These are phyloP conservation scores for Scleropages formosus DNA, from an alignment of 2,797 vertebrate genomes.

Conservation along the genomic window DNA sequence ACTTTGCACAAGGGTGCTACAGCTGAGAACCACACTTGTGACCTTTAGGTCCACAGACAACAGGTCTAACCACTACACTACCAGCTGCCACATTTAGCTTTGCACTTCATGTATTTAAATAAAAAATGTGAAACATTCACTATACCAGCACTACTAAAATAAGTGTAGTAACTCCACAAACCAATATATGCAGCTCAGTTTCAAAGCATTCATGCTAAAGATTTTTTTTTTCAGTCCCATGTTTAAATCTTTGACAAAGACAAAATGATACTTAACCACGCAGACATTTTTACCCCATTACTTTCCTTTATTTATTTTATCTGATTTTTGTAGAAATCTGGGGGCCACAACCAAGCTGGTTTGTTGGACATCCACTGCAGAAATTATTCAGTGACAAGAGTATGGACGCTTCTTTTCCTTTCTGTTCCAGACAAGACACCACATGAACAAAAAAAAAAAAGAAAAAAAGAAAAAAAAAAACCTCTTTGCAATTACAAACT, in stretches of 20 bases:
- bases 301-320: slow-evolving; percentile 69
- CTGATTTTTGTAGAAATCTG: slow-evolving; percentile 59
- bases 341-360: slow-evolving; percentile 71
- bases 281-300: slow-evolving; percentile 37
- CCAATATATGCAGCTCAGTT: too few relatives aligned
- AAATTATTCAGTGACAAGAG: slow-evolving; percentile 58
- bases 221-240: too few relatives aligned
- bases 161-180: too few relatives aligned
- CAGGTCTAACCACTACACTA: too few relatives aligned
- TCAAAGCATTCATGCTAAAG: too few relatives aligned
- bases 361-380: slow-evolving; percentile 66
- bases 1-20: too few relatives aligned
- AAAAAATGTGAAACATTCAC: too few relatives aligned
- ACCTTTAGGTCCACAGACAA: too few relatives aligned
- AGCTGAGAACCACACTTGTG: too few relatives aligned
- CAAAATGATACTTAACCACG: not conserved
- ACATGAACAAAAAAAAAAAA: slow-evolving; percentile 51
- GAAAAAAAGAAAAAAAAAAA: slow-evolving; percentile 53
- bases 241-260: not conserved
- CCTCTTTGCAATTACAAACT: slow-evolving; percentile 72
- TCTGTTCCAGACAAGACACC: slow-evolving; percentile 57
- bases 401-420: slow-evolving; percentile 56
- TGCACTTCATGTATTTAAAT: too few relatives aligned
- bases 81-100: too few relatives aligned
- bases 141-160: too few relatives aligned